Percentiles rank a stretch among this genome's conserved stretches.
Conservation (phyloP, 2,113 vertebrate species). For the Platanista minor region DNA sequence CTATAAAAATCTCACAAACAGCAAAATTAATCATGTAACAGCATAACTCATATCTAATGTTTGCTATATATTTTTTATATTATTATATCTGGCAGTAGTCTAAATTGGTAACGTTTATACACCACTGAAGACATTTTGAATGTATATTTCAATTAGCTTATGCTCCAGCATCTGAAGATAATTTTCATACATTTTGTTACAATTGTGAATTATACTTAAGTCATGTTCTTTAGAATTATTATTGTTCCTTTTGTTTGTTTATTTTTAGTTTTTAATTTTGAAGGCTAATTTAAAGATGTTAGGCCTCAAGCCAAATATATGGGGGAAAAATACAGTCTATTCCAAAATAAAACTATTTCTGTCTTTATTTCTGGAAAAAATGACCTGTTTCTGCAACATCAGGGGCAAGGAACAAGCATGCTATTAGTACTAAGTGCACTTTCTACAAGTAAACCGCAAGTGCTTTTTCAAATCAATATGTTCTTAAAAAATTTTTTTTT, state of each 20-base stretch:
- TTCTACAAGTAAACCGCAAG: constrained; percentile 42
- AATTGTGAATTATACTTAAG: neutral
- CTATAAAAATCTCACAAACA: neutral
- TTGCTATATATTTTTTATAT: neutral
- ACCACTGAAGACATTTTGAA: neutral
- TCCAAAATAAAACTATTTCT: constrained; percentile 23
- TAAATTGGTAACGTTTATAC: neutral
- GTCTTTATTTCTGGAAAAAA: constrained; percentile 27
- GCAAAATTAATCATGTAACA: neutral
- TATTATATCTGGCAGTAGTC: neutral
- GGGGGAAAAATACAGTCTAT: neutral
- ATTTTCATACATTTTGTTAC: neutral
- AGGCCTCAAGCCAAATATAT: neutral
- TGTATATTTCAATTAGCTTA: neutral
- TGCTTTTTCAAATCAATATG: constrained; percentile 15
- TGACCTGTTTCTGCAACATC: constrained; percentile 12
- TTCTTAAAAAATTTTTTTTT: neutral
- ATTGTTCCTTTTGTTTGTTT: neutral
- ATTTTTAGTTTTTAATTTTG: neutral
- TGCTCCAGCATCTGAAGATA: neutral
- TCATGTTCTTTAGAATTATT: neutral
- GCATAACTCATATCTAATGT: neutral
- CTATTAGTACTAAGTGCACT: constrained; percentile 45
- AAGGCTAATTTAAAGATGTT: neutral
- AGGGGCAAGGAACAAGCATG: neutral